These are phyloP conservation scores for Enoplosus armatus DNA, from an alignment of 2,797 vertebrate species.

Conservation along the genomic window DNA sequence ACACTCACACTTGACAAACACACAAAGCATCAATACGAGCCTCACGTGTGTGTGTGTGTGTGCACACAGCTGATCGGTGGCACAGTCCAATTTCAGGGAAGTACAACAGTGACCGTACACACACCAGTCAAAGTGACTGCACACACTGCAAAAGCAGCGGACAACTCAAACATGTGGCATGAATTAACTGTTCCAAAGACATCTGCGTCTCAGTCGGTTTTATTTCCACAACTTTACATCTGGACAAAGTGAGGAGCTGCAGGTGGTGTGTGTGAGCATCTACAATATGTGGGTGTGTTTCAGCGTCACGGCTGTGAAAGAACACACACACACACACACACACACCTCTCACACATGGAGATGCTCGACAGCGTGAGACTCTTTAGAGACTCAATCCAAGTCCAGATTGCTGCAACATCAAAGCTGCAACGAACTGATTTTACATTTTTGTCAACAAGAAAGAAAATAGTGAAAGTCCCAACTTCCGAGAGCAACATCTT, in stretches of 20 bases:
- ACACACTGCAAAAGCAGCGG: not conserved
- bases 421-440: not conserved
- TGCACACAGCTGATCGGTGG: constrained; percentile 37
- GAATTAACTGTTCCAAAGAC: not conserved
- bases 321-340: constrained; percentile 16
- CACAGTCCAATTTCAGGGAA: not conserved
- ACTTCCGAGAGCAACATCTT: not conserved
- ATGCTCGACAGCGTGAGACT: not conserved
- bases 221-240: constrained; percentile 39
- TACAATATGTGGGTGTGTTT: constrained; percentile 41
- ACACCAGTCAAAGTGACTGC: not conserved
- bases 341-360: constrained; percentile 9
- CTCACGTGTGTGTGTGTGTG: too few species aligned
- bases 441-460: not conserved
- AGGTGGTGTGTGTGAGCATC: constrained; percentile 22
- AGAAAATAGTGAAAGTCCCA: not conserved
- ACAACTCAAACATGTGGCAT: not conserved
- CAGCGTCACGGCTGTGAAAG: constrained; percentile 1
- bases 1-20: constrained; percentile 13
- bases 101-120: not conserved
- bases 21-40: constrained; percentile 12
- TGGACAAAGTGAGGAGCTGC: constrained; percentile 24
- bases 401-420: not conserved
- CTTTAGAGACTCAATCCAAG: not conserved
- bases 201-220: constrained; percentile 4